Base-by-base conservation (phyloP, 2,113 vertebrate genomes). In the Nothoprocta perdicaria region DNA sequence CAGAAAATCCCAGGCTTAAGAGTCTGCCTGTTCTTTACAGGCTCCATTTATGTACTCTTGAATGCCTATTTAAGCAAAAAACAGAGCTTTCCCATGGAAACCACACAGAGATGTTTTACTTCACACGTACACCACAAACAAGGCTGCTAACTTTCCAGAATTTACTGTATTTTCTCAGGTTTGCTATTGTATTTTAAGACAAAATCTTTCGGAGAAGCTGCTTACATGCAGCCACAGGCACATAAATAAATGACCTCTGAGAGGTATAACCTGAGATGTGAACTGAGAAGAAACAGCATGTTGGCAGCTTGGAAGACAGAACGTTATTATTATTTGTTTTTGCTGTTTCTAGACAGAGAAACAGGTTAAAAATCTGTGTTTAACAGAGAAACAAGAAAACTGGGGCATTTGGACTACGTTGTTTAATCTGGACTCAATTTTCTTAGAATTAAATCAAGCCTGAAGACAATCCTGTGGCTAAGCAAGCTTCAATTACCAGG, bases 81-180 rank as follows among this genome's bases (percentile, higher is more conserved):
- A 72, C 53, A 94, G 63, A 95, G 94, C 92, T 97, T 97, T 97
- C 96, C 97, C 96, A 98, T 98, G 96, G 98, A 97, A 98, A 98
- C 96, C 73, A 86, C 95, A 89, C 93, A 95, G 94, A 95, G 92
- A 96, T 62, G 89, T 92, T 97, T 97, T 96, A 94, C 79, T 97
- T 97, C 96, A 96, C 91, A 96, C 84, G 79, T 96, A 94, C 95
- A 92, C 94, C 96, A 97, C 95, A 97, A 97, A 97, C 86, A 97
- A 92, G 61, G 90, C 77, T 90, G 94, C 85, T 92, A 95, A 94
- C 90, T 96, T 96, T 91, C 89, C 86, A 95, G 89, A 94, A 94
- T 82, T 88, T 69, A 81, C 84, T 72, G 45, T 89, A 78, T 89
- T 93, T 96, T 94, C 89, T 94, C 90, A 92, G 72, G 61, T 55